Conservation (phyloP, 2,888 invertebrate genomes). For the Noctua janthe region DNA sequence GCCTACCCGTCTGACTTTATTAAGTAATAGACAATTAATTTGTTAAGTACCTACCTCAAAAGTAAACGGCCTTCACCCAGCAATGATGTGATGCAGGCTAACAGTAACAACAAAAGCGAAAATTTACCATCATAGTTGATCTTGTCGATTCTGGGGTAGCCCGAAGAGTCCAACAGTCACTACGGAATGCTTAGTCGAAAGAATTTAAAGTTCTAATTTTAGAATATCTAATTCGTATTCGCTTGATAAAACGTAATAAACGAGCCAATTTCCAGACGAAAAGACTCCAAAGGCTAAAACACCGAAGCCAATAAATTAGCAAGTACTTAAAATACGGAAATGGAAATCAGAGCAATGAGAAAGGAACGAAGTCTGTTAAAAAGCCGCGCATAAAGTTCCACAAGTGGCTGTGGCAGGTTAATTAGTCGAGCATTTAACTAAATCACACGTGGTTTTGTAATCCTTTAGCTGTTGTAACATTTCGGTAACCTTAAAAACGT, state of each 20-base stretch:
- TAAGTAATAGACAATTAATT: too few relatives aligned
- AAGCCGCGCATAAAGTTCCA: conserved; percentile 14
- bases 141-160: neutral
- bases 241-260: conserved; percentile 27
- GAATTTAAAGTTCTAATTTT: neutral
- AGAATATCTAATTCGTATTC: neutral
- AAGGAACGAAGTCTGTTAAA: conserved; percentile 7
- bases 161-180: neutral
- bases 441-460: conserved; percentile 53
- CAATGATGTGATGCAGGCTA: neutral
- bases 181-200: neutral
- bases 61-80: neutral
- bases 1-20: neutral
- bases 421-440: conserved; percentile 33
- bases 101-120: neutral
- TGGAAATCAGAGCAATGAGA: conserved; percentile 22
- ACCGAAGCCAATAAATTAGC: conserved; percentile 35
- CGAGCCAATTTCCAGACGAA: neutral
- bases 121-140: neutral
- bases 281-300: conserved; percentile 24
- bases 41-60: neutral
- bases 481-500: conserved; percentile 42
- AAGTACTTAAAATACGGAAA: conserved; percentile 22
- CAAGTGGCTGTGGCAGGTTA: conserved; percentile 31
- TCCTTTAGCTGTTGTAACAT: conserved; percentile 33